These are phyloP conservation scores for Manduca sexta DNA, from an alignment of 1,140 invertebrate species.

Conservation along the genomic window DNA sequence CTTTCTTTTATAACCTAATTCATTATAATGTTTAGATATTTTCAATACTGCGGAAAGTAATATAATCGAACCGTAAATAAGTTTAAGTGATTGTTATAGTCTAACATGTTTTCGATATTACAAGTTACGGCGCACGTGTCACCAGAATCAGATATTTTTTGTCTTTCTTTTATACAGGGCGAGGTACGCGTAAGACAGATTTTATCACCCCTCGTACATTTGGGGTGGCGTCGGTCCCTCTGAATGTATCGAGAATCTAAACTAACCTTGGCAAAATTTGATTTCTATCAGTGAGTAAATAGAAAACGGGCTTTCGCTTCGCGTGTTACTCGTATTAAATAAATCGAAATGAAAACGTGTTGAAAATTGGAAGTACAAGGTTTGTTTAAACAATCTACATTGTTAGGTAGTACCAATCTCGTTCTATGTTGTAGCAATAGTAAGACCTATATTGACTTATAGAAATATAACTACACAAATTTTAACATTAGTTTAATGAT, in stretches of 20 bases:
- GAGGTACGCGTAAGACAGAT: constrained; percentile 11
- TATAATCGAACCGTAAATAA: constrained; percentile 6
- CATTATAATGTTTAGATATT: background rate
- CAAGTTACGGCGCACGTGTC: constrained; percentile 14
- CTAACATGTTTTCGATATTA: constrained; percentile 16
- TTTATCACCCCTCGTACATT: constrained; percentile 17
- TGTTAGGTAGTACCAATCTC: too few relatives aligned
- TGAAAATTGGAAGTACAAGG: too few relatives aligned
- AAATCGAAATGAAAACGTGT: background rate
- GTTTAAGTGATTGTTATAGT: constrained; percentile 10
- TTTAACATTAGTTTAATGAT: too few relatives aligned
- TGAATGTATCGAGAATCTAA: constrained; percentile 18
- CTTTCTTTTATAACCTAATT: too few relatives aligned
- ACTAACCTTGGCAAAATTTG: constrained; percentile 16
- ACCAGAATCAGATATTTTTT: constrained; percentile 14
- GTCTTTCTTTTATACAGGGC: background rate
- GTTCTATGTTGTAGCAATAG: background rate
- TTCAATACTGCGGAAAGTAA: background rate
- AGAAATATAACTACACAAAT: too few relatives aligned
- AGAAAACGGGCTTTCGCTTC: background rate
- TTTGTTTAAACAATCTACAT: too few relatives aligned
- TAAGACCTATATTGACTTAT: background rate
- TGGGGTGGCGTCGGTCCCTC: constrained; percentile 10
- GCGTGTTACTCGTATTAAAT: background rate
- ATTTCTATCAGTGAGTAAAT: constrained; percentile 9